Percentiles rank a stretch among this genome's conserved stretches.
These are phyloP conservation scores for Geothlypis trichas DNA, from an alignment of 2,113 vertebrate genomes.

Conservation along the genomic window DNA sequence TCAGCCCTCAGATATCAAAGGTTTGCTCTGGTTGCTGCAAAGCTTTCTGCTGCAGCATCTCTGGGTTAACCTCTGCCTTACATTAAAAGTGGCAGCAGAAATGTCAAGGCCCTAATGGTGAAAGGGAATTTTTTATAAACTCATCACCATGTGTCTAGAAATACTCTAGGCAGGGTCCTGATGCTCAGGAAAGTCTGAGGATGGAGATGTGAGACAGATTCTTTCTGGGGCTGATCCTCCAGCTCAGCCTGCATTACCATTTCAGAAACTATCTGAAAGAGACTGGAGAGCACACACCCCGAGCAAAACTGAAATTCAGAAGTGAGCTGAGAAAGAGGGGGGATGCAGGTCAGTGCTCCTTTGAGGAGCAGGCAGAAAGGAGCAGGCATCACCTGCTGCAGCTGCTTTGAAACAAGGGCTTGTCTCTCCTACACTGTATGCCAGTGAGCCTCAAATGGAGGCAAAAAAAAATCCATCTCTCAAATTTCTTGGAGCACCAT, in stretches of 20 bases:
- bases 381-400: neutral
- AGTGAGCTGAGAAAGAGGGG: neutral
- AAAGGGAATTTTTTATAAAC: neutral
- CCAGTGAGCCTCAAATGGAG: neutral
- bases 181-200: neutral
- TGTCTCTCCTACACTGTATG: neutral
- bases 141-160: neutral
- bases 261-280: neutral
- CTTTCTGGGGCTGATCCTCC: neutral
- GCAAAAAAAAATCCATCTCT: neutral
- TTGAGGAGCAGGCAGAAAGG: neutral
- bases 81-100: neutral
- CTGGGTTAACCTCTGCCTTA: neutral
- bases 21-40: neutral
- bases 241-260: neutral
- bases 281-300: neutral
- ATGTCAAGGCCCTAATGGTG: neutral
- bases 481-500: neutral
- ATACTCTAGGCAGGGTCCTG: neutral
- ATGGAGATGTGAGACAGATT: neutral
- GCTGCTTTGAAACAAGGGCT: neutral
- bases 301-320: neutral
- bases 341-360: neutral
- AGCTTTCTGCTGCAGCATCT: neutral
- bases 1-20: neutral